Conservation (phyloP, 1,140 invertebrate species). For the Calosoma granatense region DNA sequence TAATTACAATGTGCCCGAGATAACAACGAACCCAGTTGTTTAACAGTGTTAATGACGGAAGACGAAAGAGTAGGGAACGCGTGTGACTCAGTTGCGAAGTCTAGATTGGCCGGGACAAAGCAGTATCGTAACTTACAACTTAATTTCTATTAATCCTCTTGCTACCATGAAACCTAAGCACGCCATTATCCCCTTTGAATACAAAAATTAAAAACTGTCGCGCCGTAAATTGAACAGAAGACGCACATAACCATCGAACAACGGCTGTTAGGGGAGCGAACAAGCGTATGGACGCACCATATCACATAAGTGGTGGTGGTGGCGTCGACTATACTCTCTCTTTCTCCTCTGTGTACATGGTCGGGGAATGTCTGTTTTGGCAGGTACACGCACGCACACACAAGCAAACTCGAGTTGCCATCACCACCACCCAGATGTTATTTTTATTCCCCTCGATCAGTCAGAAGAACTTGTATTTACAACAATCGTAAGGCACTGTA, state of each 20-base stretch:
- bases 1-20: neutral
- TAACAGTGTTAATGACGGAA: neutral
- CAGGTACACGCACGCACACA: too few relatives aligned
- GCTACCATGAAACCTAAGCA: constrained; percentile 3
- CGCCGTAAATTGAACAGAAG: constrained; percentile 6
- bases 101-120: neutral
- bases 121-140: constrained; percentile 9
- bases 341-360: too few relatives aligned
- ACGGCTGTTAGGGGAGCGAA: neutral
- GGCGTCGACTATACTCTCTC: too few relatives aligned
- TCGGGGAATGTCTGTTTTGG: too few relatives aligned
- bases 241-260: neutral
- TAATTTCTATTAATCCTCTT: constrained; percentile 7
- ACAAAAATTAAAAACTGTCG: constrained; percentile 8
- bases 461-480: neutral
- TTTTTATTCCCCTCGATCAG: neutral
- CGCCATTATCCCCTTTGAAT: constrained; percentile 6
- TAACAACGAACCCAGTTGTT: neutral
- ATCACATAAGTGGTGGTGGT: too few relatives aligned
- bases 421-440: neutral
- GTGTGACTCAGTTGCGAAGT: neutral
- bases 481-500: neutral
- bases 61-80: neutral
- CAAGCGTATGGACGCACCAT: too few relatives aligned
- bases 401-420: too few relatives aligned